Evolutionary conservation across 2,888 invertebrate genomes (phyloP).

Genomic region (Dendrolimus pini): DNA sequence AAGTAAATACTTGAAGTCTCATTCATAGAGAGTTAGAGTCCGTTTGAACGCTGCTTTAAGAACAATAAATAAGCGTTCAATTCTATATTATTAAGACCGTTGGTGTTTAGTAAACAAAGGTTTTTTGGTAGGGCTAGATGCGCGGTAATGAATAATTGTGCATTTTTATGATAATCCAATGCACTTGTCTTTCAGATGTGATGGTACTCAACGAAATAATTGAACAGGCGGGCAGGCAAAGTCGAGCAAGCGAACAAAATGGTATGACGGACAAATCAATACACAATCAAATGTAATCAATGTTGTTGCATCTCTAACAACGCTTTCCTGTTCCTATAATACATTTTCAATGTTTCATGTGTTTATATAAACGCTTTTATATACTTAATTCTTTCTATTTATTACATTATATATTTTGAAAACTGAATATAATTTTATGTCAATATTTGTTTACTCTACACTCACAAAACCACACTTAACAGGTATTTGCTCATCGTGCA

Average conservation of each 20-base stretch:
- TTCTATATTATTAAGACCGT: no score
- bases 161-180: no score
- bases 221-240: constrained; percentile 94
- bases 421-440: constrained; percentile 8
- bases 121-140: no score
- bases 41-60: no score
- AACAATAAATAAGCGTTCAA: no score
- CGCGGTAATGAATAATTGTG: no score
- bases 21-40: no score
- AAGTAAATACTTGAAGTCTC: no score
- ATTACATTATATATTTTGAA: constrained; percentile 36
- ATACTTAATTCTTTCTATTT: constrained; percentile 4
- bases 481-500: constrained; percentile 75
- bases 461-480: constrained; percentile 35
- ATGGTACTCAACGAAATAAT: constrained; percentile 98
- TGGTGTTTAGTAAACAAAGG: no score
- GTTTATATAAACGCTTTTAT: constrained; percentile 1
- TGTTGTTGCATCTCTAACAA: constrained; percentile 29
- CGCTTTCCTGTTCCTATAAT: constrained; percentile 12
- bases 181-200: constrained; percentile 82
- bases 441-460: constrained; percentile 20
- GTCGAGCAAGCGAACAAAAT: constrained; percentile 90
- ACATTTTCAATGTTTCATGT: constrained; percentile 6
- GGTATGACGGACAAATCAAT: constrained; percentile 76
- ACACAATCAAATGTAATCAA: constrained; percentile 17